phyloP scores from a whole-genome alignment of 2,113 vertebrate species.

The Gallinago paraguaiae region DNA sequence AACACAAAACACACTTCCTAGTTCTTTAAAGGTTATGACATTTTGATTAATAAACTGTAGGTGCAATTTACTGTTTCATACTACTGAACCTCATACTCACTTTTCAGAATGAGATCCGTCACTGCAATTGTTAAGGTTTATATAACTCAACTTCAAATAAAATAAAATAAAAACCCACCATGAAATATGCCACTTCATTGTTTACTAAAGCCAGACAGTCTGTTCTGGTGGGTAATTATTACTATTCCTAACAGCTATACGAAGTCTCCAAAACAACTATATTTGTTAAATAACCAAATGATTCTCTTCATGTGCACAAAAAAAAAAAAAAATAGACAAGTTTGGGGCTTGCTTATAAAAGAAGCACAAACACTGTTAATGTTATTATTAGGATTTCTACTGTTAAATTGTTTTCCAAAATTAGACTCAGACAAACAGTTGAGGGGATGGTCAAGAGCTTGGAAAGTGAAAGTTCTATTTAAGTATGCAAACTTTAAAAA shows the following conservation, averaged over 20 bases:
- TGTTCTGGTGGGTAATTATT: background rate
- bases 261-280: background rate
- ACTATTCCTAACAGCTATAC: background rate
- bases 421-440: background rate
- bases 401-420: background rate
- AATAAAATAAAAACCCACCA: background rate
- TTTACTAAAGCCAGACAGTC: background rate
- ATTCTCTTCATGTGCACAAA: background rate
- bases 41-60: constrained; percentile 64
- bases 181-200: background rate
- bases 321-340: background rate
- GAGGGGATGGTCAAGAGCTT: background rate
- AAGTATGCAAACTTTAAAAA: background rate
- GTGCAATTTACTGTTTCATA: constrained; percentile 48
- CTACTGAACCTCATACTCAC: constrained; percentile 6
- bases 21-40: constrained; percentile 28
- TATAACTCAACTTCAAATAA: background rate
- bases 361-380: background rate
- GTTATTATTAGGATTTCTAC: background rate
- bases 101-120: constrained; percentile 28
- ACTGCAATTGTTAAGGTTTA: background rate
- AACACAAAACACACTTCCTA: background rate
- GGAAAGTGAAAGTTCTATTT: rapidly evolving
- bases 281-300: background rate
- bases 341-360: background rate